Percentiles rank a stretch among this genome's conserved stretches.
phyloP scores from a whole-genome alignment of 2,113 vertebrate species.

The Ranitomeya variabilis region DNA sequence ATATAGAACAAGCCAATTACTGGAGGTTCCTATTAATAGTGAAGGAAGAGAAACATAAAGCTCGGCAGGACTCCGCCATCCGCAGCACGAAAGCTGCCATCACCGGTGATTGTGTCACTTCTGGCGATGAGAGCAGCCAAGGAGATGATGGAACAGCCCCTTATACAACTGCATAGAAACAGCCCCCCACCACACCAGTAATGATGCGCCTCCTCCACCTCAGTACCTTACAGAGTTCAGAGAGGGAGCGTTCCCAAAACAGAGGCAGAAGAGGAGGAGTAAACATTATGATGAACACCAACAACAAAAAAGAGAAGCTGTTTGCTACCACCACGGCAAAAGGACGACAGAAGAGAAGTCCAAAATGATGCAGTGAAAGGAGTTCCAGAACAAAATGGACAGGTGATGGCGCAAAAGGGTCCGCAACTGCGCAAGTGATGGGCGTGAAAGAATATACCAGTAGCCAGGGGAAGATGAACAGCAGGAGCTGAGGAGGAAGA shows the following conservation, averaged over 20 bases:
- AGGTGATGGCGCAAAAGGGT: too few species aligned
- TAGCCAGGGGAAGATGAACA: too few species aligned
- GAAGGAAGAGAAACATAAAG: constrained; percentile 37
- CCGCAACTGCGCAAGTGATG: too few species aligned
- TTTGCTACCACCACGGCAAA: too few species aligned
- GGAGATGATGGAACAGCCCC: background rate
- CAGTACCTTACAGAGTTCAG: background rate
- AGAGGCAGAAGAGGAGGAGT: background rate
- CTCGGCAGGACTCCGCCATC: background rate
- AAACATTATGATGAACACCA: background rate
- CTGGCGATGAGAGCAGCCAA: background rate
- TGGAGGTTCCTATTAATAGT: constrained; percentile 48
- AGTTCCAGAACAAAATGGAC: too few species aligned
- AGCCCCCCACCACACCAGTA: background rate
- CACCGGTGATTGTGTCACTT: constrained; percentile 30
- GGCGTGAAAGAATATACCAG: too few species aligned
- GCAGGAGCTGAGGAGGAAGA: too few species aligned
- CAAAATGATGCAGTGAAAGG: too few species aligned
- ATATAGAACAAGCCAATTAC: constrained; percentile 54
- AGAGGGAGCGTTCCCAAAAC: background rate
- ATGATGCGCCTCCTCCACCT: background rate
- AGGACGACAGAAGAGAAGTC: background rate
- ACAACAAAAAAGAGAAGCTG: background rate
- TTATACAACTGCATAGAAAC: background rate
- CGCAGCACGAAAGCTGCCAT: constrained; percentile 38